phyloP scores from a whole-genome alignment of 2,888 invertebrate genomes.

The Ornithoptera priamus region DNA sequence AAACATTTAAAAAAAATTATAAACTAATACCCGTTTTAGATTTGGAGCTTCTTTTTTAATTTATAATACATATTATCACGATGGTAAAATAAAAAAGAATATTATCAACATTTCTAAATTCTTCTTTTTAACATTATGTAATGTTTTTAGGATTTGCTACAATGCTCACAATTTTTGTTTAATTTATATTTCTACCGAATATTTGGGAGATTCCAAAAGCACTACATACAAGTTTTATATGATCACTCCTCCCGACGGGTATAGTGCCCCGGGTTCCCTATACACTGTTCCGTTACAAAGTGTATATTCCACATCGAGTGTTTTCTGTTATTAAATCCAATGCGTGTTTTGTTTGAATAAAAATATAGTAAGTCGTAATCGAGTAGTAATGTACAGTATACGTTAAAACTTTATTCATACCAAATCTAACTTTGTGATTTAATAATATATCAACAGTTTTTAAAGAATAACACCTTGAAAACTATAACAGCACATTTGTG shows the following conservation, averaged over 20 bases:
- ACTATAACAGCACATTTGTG: slow-evolving; percentile 71
- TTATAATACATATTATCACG: too few species aligned
- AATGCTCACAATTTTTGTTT: not conserved
- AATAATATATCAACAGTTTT: slow-evolving; percentile 52
- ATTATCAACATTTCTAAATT: too few species aligned
- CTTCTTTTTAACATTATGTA: not conserved
- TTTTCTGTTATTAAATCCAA: slow-evolving; percentile 40
- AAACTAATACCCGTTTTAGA: not conserved
- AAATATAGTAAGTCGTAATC: not conserved
- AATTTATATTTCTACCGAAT: slow-evolving; percentile 25
- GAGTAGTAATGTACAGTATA: slow-evolving; percentile 6
- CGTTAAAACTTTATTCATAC: not conserved
- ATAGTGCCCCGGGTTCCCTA: slow-evolving; percentile 68
- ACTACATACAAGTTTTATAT: slow-evolving; percentile 55
- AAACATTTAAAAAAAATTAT: slow-evolving; percentile 2
- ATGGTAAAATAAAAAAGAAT: too few species aligned
- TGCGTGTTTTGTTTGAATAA: slow-evolving; percentile 34
- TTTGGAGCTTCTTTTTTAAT: not conserved
- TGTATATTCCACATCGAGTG: slow-evolving; percentile 35
- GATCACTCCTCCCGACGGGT: slow-evolving; percentile 69
- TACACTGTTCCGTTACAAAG: slow-evolving; percentile 55
- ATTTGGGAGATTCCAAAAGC: slow-evolving; percentile 38
- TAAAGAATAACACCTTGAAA: slow-evolving; percentile 67
- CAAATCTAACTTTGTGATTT: not conserved
- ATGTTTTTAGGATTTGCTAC: not conserved